Evolutionary conservation across 2,888 invertebrate genomes (phyloP).

Genomic region (Lymantria dispar): DNA sequence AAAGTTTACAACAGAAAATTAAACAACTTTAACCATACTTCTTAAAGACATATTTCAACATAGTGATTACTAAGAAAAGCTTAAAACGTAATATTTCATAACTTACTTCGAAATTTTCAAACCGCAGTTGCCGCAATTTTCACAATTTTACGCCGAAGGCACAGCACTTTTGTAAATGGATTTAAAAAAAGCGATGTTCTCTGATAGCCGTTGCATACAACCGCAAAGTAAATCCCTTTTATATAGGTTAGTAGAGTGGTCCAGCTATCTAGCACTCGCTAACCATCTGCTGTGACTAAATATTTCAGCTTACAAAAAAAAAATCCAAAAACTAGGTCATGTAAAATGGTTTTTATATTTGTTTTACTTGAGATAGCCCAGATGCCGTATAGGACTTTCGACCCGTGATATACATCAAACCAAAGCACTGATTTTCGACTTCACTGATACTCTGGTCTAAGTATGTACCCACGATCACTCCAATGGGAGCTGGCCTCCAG

Average conservation of each 20-base stretch:
- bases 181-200: neutral
- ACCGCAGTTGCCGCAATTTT: neutral
- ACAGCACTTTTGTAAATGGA: neutral
- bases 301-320: constrained; percentile 42
- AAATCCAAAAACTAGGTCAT: constrained; percentile 38
- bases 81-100: no score
- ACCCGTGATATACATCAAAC: no score
- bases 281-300: constrained; percentile 45
- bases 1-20: no score
- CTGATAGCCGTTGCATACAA: constrained; percentile 6
- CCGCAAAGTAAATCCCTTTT: constrained; percentile 20
- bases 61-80: no score
- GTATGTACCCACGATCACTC: no score
- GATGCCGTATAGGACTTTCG: no score
- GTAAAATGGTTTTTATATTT: constrained; percentile 7
- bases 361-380: neutral
- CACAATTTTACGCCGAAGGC: neutral
- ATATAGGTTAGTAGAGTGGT: constrained; percentile 38
- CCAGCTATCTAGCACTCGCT: constrained; percentile 29
- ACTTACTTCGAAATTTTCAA: neutral
- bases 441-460: no score
- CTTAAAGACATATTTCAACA: no score
- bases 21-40: no score
- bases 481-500: no score
- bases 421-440: no score